These are phyloP conservation scores for Matsumyia berberina DNA, from an alignment of 2,888 invertebrate genomes.

Conservation along the genomic window DNA sequence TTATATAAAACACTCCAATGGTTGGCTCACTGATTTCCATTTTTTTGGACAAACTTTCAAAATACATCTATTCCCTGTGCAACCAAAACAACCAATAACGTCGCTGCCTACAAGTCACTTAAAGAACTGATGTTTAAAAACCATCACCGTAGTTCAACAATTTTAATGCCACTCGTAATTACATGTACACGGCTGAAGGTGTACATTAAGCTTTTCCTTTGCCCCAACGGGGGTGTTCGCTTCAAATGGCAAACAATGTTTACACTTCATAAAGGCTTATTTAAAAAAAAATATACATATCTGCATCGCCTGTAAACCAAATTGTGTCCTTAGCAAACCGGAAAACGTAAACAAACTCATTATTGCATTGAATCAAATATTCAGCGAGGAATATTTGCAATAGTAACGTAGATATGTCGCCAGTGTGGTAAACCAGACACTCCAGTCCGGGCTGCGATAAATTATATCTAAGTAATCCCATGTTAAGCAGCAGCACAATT, in stretches of 20 bases:
- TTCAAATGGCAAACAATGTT: slow-evolving; percentile 65
- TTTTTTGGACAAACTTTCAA: background rate
- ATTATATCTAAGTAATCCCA: slow-evolving; percentile 54
- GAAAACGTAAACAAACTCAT: slow-evolving; percentile 69
- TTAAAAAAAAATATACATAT: slow-evolving; percentile 13
- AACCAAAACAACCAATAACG: slow-evolving; percentile 2
- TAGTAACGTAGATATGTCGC: slow-evolving; percentile 11
- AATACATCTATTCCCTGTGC: background rate
- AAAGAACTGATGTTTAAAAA: background rate
- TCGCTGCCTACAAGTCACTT: background rate
- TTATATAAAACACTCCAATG: slow-evolving; percentile 82
- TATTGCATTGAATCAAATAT: slow-evolving; percentile 54
- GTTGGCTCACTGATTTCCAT: slow-evolving; percentile 83
- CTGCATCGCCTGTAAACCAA: slow-evolving; percentile 51
- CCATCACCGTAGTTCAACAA: slow-evolving; percentile 22
- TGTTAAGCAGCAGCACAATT: slow-evolving; percentile 28
- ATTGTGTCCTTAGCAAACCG: slow-evolving; percentile 29
- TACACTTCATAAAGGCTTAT: slow-evolving; percentile 57
- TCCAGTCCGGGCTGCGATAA: slow-evolving; percentile 15
- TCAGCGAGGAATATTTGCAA: slow-evolving; percentile 24
- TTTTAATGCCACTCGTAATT: slow-evolving; percentile 36
- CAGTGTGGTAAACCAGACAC: background rate
- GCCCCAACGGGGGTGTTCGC: slow-evolving; percentile 11
- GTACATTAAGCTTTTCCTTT: slow-evolving; percentile 42
- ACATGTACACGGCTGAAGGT: slow-evolving; percentile 29